Percentiles rank a stretch among this genome's conserved stretches.
Conservation (phyloP, 1,140 invertebrate species). For the Diprion similis region DNA sequence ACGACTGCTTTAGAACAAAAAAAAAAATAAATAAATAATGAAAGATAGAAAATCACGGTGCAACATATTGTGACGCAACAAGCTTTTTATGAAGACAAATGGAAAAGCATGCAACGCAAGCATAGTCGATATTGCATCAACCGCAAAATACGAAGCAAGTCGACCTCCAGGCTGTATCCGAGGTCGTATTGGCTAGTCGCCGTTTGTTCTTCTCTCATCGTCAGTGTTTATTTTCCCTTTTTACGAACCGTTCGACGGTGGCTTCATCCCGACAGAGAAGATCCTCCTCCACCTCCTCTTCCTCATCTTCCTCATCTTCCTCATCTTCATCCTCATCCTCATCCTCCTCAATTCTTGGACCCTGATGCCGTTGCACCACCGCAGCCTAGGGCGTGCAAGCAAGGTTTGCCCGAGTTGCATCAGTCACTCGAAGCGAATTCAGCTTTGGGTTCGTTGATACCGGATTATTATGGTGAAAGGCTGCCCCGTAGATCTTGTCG, state of each 20-base stretch:
- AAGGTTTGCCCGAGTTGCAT: constrained; percentile 44
- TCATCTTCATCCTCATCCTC: no score
- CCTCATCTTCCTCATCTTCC: no score
- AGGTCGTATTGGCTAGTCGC: no score
- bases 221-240: no score
- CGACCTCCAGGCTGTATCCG: no score
- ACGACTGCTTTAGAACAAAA: no score
- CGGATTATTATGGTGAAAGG: constrained; percentile 54
- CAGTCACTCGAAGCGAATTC: constrained; percentile 29
- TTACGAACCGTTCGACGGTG: background rate
- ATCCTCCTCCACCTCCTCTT: background rate
- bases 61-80: no score
- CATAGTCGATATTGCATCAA: background rate
- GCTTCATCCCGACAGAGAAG: background rate
- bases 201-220: no score
- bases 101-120: background rate
- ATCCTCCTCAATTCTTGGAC: constrained; percentile 27
- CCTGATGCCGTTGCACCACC: background rate
- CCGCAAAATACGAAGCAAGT: background rate
- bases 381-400: constrained; percentile 21
- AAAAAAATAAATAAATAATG: no score
- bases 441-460: constrained; percentile 25
- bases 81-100: background rate
- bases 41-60: no score
- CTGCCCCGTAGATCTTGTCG: constrained; percentile 29